Base-by-base conservation (phyloP, 1,140 invertebrate species). In the Diabrotica virgifera region DNA sequence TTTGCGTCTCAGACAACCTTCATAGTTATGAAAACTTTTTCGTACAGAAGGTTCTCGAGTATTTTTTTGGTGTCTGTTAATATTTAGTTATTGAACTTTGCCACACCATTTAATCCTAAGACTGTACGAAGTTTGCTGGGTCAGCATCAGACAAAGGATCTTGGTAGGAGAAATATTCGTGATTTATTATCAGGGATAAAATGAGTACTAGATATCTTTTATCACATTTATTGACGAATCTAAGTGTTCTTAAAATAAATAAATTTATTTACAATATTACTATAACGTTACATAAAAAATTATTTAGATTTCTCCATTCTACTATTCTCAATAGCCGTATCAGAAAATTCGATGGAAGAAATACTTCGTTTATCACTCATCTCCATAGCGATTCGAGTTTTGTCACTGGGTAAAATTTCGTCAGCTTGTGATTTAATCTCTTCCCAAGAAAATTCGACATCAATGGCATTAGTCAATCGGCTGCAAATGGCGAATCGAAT, bases 401-500 rank as follows among this genome's bases (percentile, higher is more conserved):
- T 59, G 8, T 46, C 40, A 8, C 59, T 56, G 38, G 57, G 63
- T 10, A 68, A 54, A 38, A 85, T 65, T 68, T 80, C 77, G 46
- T 82, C 77, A 0, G 87, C 78, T 67, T 86, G 84, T 24, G 76
- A 73, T 65, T 74, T 80, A 62, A 96, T 92, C 77, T 94, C 90
- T 46, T 87, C 85, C 92, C 93, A 97, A 2, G 93, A 90, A 70
- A 85, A 91, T 5, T 87, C 80, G 36, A 98, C 85, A 75, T 98
- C 94, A 36, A 84, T 78, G 12, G 83, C 82, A 50, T 85, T 84
- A 0, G 89, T 88, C 14, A 86, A 77, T 59, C 88, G 82, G 50
- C 90, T 91, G 77, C 93, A 95, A 0, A 98, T 80, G 0, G 88
- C 90, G 72, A 97, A 94, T 60, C 96, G 83, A 7, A 97, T 85